Evolutionary conservation across 2,113 vertebrate genomes (phyloP).

Genomic region (Zapus hudsonius): DNA sequence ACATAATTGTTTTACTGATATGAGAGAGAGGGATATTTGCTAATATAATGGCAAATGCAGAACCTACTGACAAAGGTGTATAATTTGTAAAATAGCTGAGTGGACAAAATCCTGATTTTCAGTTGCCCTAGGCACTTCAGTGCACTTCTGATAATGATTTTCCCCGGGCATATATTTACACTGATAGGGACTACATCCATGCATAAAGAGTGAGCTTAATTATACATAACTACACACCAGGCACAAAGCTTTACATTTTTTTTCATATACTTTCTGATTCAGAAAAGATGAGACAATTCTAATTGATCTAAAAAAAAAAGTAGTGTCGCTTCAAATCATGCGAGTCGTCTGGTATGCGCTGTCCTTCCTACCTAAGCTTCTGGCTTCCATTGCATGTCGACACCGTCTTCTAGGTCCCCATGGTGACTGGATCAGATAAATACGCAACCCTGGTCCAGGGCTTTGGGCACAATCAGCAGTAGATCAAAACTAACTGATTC

Average conservation of each 20-base stretch:
- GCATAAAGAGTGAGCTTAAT: constrained; percentile 69
- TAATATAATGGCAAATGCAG: constrained; percentile 58
- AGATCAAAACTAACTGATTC: constrained; percentile 6
- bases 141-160: constrained; percentile 69
- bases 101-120: constrained; percentile 74
- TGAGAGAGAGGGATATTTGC: constrained; percentile 36
- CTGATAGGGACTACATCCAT: constrained; percentile 68
- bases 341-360: neutral
- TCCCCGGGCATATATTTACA: constrained; percentile 66
- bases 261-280: constrained; percentile 57
- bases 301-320: constrained; percentile 6
- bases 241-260: constrained; percentile 51
- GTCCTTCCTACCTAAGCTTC: neutral
- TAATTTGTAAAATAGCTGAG: constrained; percentile 77
- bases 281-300: constrained; percentile 45
- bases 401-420: neutral
- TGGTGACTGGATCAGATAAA: neutral
- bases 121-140: constrained; percentile 59
- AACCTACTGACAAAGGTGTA: constrained; percentile 67
- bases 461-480: neutral
- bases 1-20: constrained; percentile 47
- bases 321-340: neutral
- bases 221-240: constrained; percentile 60
- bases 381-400: neutral
- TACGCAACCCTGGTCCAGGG: neutral